Evolutionary conservation across 2,113 vertebrate genomes (phyloP).

Genomic region (Tonatia bakeri): DNA sequence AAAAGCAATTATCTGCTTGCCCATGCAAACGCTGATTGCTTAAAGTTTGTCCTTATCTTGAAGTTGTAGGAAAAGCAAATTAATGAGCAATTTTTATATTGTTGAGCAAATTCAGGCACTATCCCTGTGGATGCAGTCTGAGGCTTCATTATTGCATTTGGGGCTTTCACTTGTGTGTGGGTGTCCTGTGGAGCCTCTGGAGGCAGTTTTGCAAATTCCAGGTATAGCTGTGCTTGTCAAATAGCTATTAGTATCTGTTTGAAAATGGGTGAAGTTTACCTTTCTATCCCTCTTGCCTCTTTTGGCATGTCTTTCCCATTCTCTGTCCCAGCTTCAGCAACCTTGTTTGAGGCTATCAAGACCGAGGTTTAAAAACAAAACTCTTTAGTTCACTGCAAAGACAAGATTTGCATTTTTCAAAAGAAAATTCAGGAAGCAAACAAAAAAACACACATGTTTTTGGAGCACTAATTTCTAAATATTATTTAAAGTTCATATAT

Average conservation of each 20-base stretch:
- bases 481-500: not conserved
- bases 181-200: not conserved
- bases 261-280: not conserved
- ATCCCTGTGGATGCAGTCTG: not conserved
- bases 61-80: conserved; percentile 46
- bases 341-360: not conserved
- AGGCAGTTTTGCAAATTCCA: conserved; percentile 1
- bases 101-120: not conserved
- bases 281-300: not conserved
- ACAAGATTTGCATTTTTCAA: not conserved
- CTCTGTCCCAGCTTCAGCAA: not conserved
- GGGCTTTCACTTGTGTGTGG: not conserved
- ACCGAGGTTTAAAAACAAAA: not conserved
- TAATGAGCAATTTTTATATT: conserved; percentile 1
- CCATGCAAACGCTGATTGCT: conserved; percentile 29
- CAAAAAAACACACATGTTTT: not conserved
- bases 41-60: conserved; percentile 22
- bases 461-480: conserved; percentile 17
- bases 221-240: not conserved
- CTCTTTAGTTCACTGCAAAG: not conserved
- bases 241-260: conserved; percentile 5
- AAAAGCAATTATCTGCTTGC: conserved; percentile 47
- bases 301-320: not conserved
- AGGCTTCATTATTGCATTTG: not conserved
- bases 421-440: not conserved